phyloP scores from a whole-genome alignment of 2,113 vertebrate genomes.

The Phocoena sinus region DNA sequence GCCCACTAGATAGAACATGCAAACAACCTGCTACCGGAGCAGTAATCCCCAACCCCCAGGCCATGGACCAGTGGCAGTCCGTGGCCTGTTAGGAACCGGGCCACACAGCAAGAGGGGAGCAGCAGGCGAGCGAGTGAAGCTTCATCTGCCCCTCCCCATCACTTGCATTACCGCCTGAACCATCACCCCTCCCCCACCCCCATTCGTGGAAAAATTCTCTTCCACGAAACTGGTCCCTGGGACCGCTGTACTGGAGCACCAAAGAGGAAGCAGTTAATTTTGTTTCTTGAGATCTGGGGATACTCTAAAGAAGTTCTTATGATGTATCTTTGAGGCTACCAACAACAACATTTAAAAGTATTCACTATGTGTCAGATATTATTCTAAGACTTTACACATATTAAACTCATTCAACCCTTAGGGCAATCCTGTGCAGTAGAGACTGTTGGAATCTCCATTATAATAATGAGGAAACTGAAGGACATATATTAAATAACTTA shows the following conservation, averaged over 20 bases:
- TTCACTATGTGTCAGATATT: not conserved
- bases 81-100: too few relatives aligned
- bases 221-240: too few relatives aligned
- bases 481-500: not conserved
- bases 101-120: too few relatives aligned
- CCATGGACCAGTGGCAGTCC: too few relatives aligned
- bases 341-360: not conserved
- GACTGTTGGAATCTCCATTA: not conserved
- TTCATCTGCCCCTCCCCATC: too few relatives aligned
- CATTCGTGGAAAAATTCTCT: too few relatives aligned
- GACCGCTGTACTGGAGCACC: not conserved
- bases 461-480: not conserved
- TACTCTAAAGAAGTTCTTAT: not conserved
- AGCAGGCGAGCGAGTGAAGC: too few relatives aligned
- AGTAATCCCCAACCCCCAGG: not conserved
- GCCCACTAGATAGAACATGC: not conserved
- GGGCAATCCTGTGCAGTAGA: not conserved
- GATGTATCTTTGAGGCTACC: not conserved
- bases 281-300: not conserved
- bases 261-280: not conserved
- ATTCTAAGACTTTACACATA: not conserved
- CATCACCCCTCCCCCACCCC: too few relatives aligned
- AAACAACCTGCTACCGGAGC: not conserved
- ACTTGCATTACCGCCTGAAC: too few relatives aligned
- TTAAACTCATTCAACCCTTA: not conserved